phyloP scores from a whole-genome alignment of 1,140 invertebrate species.

The Batillaria attramentaria region DNA sequence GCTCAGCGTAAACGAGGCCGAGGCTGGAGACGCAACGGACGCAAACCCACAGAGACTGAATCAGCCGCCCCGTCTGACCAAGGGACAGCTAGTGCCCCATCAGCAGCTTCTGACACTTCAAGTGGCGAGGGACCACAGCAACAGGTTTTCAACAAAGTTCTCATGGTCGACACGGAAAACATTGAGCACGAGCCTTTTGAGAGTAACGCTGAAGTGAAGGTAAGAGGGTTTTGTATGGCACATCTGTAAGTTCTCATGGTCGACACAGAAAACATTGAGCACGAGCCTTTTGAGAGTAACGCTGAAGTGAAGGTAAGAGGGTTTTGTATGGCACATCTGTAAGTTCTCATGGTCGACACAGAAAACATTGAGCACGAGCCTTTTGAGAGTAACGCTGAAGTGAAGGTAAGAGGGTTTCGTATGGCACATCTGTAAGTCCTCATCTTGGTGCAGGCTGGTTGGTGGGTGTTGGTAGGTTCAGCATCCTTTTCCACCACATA shows the following conservation, averaged over 20 bases:
- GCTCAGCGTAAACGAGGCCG: conserved; percentile 23
- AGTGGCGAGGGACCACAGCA: background rate
- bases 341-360: conserved; percentile 93
- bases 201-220: conserved; percentile 95
- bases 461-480: too few relatives aligned
- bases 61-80: conserved; percentile 27
- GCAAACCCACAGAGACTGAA: conserved; percentile 15
- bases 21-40: conserved; percentile 35
- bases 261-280: conserved; percentile 93
- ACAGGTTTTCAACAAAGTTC: conserved; percentile 74
- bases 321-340: too few relatives aligned
- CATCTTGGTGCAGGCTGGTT: too few relatives aligned
- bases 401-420: conserved; percentile 90
- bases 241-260: conserved; percentile 93
- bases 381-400: conserved; percentile 93
- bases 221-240: too few relatives aligned
- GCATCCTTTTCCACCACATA: too few relatives aligned
- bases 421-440: too few relatives aligned
- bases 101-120: background rate
- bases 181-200: conserved; percentile 90
- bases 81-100: conserved; percentile 16
- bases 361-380: conserved; percentile 94
- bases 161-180: conserved; percentile 98
- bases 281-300: conserved; percentile 91
- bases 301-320: conserved; percentile 94